Evolutionary conservation across 2,888 invertebrate species (phyloP).

Genomic region (Hipparchia semele): DNA sequence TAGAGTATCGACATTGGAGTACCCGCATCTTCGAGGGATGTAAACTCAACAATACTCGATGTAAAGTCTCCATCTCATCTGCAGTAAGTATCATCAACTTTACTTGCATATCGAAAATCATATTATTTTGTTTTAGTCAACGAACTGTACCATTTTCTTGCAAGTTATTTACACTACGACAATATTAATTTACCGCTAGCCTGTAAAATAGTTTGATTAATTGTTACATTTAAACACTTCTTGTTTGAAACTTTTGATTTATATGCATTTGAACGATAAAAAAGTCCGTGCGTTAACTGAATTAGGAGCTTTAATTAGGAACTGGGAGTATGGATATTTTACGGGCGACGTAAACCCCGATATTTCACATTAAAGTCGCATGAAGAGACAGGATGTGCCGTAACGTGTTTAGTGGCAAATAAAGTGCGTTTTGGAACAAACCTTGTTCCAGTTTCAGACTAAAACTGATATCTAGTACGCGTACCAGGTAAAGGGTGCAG

Average conservation of each 20-base stretch:
- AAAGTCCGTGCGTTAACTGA: constrained; percentile 20
- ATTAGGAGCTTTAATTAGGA: constrained; percentile 31
- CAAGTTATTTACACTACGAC: background rate
- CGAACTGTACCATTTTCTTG: too few species aligned
- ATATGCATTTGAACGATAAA: constrained; percentile 2
- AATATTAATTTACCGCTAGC: background rate
- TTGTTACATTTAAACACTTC: background rate
- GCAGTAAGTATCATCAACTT: too few species aligned
- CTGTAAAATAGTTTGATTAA: background rate
- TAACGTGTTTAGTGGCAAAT: constrained; percentile 59
- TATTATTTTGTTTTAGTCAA: too few species aligned
- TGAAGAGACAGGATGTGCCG: constrained; percentile 55
- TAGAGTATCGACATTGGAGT: too few species aligned
- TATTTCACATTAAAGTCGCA: constrained; percentile 56
- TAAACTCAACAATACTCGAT: too few species aligned
- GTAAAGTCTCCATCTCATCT: too few species aligned
- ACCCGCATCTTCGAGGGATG: too few species aligned
- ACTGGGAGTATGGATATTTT: constrained; percentile 34
- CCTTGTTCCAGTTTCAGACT: constrained; percentile 59
- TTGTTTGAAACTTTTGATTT: background rate
- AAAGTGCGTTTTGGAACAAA: constrained; percentile 55
- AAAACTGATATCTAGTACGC: constrained; percentile 30
- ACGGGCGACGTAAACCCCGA: constrained; percentile 56
- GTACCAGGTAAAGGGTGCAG: constrained; percentile 8
- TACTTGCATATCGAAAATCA: too few species aligned